phyloP scores from a whole-genome alignment of 2,888 invertebrate species.

The Dryocosmus kuriphilus region DNA sequence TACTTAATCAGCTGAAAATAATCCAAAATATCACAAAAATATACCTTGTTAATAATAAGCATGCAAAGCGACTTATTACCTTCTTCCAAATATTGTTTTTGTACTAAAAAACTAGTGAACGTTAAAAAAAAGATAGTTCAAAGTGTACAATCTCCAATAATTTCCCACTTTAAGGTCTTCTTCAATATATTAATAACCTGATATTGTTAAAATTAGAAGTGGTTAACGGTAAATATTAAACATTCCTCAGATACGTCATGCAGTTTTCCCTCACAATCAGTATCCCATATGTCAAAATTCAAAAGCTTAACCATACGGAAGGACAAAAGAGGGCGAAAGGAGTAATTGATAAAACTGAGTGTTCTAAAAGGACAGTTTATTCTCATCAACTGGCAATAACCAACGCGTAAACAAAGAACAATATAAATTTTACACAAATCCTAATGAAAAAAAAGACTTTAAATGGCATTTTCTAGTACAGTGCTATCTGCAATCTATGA shows the following conservation, averaged over 20 bases:
- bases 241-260: background rate
- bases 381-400: conserved; percentile 60
- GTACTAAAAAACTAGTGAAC: background rate
- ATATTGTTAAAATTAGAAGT: background rate
- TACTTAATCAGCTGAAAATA: background rate
- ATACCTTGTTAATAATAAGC: background rate
- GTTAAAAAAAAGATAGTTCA: background rate
- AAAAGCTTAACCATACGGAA: conserved; percentile 43
- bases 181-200: background rate
- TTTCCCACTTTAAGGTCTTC: background rate
- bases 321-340: conserved; percentile 51
- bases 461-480: conserved; percentile 19
- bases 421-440: conserved; percentile 30
- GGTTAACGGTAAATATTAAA: conserved; percentile 14
- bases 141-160: background rate
- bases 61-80: conserved; percentile 2
- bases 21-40: background rate
- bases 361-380: conserved; percentile 62
- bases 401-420: conserved; percentile 43
- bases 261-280: background rate
- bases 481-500: conserved; percentile 37
- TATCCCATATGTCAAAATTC: background rate
- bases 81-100: background rate
- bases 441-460: conserved; percentile 22
- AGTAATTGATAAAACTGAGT: conserved; percentile 63